Conservation (phyloP, 2,888 invertebrate species). For the Blastobasis lacticolella region DNA sequence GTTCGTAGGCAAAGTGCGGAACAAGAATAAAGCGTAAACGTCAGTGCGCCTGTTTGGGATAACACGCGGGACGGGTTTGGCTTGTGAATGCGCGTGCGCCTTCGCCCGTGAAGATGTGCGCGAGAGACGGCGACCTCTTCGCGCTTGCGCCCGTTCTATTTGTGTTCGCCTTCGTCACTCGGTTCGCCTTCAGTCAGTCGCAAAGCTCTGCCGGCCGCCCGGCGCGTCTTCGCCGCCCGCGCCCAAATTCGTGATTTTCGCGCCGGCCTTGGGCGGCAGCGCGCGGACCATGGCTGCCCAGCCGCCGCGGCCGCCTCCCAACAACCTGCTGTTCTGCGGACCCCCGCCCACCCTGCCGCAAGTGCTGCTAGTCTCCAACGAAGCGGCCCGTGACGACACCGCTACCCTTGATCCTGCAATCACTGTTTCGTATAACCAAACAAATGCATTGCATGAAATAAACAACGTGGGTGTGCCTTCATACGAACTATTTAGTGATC, state of each 20-base stretch:
- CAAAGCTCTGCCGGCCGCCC: slow-evolving; percentile 67
- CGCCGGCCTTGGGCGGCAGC: slow-evolving; percentile 53
- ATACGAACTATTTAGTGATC: slow-evolving; percentile 40
- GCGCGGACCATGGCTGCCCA: slow-evolving; percentile 66
- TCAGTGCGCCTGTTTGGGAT: slow-evolving; percentile 61
- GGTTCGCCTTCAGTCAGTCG: slow-evolving; percentile 71
- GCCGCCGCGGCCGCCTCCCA: slow-evolving; percentile 63
- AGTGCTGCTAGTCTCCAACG: slow-evolving; percentile 68
- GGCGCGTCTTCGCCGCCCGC: slow-evolving; percentile 57
- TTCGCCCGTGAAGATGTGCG: slow-evolving; percentile 71
- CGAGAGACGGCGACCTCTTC: slow-evolving; percentile 73
- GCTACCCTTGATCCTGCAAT: slow-evolving; percentile 26
- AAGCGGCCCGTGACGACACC: slow-evolving; percentile 29
- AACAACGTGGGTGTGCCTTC: slow-evolving; percentile 67
- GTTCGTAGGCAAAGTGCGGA: slow-evolving; percentile 54
- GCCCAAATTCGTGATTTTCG: slow-evolving; percentile 47
- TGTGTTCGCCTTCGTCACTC: slow-evolving; percentile 72
- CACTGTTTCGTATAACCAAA: slow-evolving; percentile 13
- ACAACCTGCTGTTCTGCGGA: slow-evolving; percentile 66
- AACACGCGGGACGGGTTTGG: slow-evolving; percentile 66
- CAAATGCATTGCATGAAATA: slow-evolving; percentile 53
- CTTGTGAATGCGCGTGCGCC: slow-evolving; percentile 66
- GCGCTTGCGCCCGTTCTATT: slow-evolving; percentile 72
- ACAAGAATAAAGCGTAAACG: slow-evolving; percentile 64
- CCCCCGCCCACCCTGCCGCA: slow-evolving; percentile 65